phyloP scores from a whole-genome alignment of 2,113 vertebrate genomes.

The Delphinus delphis region DNA sequence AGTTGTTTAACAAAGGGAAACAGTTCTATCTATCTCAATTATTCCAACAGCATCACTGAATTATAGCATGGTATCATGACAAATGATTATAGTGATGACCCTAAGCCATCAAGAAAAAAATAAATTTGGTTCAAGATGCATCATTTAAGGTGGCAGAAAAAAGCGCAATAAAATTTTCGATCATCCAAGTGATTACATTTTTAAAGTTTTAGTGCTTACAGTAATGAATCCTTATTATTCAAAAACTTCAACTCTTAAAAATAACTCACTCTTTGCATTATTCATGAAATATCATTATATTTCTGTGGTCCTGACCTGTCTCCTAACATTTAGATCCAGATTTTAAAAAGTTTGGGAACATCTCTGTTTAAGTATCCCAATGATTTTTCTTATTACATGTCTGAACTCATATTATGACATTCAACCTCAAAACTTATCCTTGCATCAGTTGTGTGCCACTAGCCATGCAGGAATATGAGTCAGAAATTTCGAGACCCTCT shows the following conservation, averaged over 20 bases:
- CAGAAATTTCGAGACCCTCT: not conserved
- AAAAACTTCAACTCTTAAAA: conserved; percentile 35
- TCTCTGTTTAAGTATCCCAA: not conserved
- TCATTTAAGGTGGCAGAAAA: conserved; percentile 30
- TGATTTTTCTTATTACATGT: not conserved
- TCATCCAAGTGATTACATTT: not conserved
- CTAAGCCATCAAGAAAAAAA: conserved; percentile 44
- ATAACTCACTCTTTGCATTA: not conserved
- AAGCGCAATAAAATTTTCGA: conserved; percentile 18
- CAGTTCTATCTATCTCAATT: not conserved
- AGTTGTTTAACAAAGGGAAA: conserved; percentile 5
- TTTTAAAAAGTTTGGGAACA: not conserved
- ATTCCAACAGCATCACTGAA: not conserved
- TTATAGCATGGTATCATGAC: not conserved
- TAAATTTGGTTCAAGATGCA: conserved; percentile 41
- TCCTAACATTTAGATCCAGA: not conserved
- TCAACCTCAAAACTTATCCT: not conserved
- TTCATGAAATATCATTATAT: conserved; percentile 1
- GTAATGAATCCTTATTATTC: not conserved
- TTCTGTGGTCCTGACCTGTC: not conserved
- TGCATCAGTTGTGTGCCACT: accelerated
- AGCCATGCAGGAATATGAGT: not conserved
- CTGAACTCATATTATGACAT: not conserved
- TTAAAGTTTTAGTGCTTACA: conserved; percentile 25
- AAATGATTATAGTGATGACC: conserved; percentile 49